Percentiles rank a stretch among this genome's conserved stretches.
Conservation (phyloP, 2,113 vertebrate genomes). For the Pandion haliaetus region DNA sequence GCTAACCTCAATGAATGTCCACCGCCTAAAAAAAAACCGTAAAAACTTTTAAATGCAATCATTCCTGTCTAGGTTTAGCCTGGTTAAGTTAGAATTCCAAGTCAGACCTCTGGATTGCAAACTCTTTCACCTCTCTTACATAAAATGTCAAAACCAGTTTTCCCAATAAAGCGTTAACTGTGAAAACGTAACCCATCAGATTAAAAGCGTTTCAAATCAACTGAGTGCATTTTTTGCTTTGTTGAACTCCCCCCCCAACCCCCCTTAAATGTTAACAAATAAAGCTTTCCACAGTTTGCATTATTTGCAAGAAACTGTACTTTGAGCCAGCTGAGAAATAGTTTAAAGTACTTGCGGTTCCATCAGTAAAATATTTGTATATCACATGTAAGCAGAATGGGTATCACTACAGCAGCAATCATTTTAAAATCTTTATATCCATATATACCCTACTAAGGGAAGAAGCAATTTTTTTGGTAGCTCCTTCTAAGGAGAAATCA, state of each 20-base stretch:
- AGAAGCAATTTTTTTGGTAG: neutral
- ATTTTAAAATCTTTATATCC: neutral
- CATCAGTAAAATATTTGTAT: neutral
- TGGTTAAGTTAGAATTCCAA: neutral
- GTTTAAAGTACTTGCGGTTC: neutral
- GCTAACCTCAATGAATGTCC: neutral
- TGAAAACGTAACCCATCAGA: neutral
- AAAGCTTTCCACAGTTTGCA: neutral
- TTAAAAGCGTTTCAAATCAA: neutral
- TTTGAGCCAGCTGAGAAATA: neutral
- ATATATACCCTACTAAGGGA: neutral
- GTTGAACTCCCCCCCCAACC: accelerated
- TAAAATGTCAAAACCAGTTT: neutral
- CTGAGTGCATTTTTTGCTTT: neutral
- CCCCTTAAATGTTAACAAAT: neutral
- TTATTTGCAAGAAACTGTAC: neutral
- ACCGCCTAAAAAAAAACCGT: neutral
- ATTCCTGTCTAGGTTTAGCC: neutral
- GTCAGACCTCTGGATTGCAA: neutral
- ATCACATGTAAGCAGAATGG: neutral
- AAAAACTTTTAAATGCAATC: neutral
- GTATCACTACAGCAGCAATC: neutral
- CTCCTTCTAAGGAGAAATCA: neutral
- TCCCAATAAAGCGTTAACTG: neutral
- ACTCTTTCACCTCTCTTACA: neutral